Base-by-base conservation (phyloP, 2,888 invertebrate genomes). In the Suillia variegata region DNA sequence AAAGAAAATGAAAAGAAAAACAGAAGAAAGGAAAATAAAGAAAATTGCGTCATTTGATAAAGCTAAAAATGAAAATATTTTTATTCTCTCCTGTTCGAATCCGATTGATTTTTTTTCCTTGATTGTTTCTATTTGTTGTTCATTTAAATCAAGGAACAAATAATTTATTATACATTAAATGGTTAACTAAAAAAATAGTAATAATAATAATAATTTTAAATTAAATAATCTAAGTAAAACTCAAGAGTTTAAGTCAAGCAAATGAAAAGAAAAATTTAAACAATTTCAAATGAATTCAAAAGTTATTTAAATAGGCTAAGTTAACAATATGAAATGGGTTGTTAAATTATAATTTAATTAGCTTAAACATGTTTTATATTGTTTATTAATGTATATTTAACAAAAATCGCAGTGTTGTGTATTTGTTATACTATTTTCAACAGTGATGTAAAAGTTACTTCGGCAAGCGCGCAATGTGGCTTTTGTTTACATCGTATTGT, bases 51-150 rank as follows among this genome's bases (percentile, higher is more conserved):
- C 58, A 34, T 53, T 21, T 1, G 54, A 63, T 18, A 69, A 75
- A 74, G 73, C 76, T 77, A 76, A 77, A 76, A 77, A 77, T 76
- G 65, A 75, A 74, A 76, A 76, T 77, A 77, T 76, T 75, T 77
- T 73, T 73, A 76, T 75, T 77, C 75, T 75, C 70, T 73, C 69
- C 72, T 69, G 68, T 75, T 61, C 51, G 60, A 65, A 59, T 67
- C 73, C 71, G 66, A 62, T n/a, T n/a, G n/a, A n/a, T 69, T 62
- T 62, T 68, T 70, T 65, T 70, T 67, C 67, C 74, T 60, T 56
- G 10, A 22, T 45, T 20, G n/a, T n/a, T n/a, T n/a, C n/a, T n/a
- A n/a, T n/a, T n/a, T n/a, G n/a, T n/a, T n/a, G n/a, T n/a, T n/a
- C n/a, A n/a, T n/a, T 20, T 4, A 17, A 45, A 33, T 24, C 10